Evolutionary conservation across 1,140 invertebrate genomes (phyloP).

Genomic region (Rhyacophila brunnea): DNA sequence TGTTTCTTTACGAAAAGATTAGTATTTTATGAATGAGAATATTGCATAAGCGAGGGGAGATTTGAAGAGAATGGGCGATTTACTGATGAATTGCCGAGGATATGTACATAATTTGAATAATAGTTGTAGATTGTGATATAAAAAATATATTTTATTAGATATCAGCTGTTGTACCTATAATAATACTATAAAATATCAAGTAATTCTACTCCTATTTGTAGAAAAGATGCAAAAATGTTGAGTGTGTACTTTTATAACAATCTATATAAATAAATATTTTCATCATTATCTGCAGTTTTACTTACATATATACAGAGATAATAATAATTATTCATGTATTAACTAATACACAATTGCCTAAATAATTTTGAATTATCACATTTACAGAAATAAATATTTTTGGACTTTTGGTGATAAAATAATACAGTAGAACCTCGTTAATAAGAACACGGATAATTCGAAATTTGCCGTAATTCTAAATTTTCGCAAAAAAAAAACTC

Average conservation of each 20-base stretch:
- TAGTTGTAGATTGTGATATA: constrained; percentile 16
- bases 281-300: not conserved
- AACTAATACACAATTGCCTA: too few species aligned
- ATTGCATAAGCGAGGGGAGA: constrained; percentile 1
- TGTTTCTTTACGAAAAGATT: constrained; percentile 8
- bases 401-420: too few species aligned
- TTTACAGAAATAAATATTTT: too few species aligned
- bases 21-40: not conserved
- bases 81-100: not conserved
- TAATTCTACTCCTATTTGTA: constrained; percentile 9
- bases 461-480: too few species aligned
- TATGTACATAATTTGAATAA: constrained; percentile 11
- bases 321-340: too few species aligned
- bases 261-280: constrained; percentile 27
- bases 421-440: too few species aligned
- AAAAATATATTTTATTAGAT: not conserved
- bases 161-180: constrained; percentile 11
- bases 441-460: too few species aligned
- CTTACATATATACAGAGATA: too few species aligned
- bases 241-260: constrained; percentile 25
- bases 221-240: constrained; percentile 14
- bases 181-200: constrained; percentile 4
- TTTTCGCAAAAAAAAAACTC: too few species aligned
- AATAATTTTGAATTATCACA: too few species aligned
- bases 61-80: constrained; percentile 6